phyloP scores from a whole-genome alignment of 2,113 vertebrate genomes.

The Macrotus californicus region DNA sequence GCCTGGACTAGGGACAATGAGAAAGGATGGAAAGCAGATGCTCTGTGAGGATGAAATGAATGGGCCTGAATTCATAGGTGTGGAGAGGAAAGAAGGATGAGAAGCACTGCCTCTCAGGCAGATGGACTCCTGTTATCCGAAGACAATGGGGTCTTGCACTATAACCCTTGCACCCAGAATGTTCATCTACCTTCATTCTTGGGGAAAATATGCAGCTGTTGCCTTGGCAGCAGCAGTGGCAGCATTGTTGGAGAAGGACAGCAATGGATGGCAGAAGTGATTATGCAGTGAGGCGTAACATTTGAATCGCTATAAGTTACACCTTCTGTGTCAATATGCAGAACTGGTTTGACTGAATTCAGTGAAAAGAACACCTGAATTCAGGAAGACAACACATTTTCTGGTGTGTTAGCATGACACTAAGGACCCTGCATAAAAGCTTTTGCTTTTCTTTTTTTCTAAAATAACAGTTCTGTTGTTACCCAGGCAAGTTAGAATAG shows the following conservation, averaged over 20 bases:
- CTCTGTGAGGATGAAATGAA: neutral
- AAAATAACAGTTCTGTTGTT: neutral
- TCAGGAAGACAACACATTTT: slow-evolving; percentile 53
- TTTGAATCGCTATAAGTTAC: slow-evolving; percentile 21
- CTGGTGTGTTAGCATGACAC: slow-evolving; percentile 50
- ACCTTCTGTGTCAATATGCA: slow-evolving; percentile 55
- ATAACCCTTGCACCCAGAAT: accelerated
- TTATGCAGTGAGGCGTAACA: slow-evolving; percentile 45
- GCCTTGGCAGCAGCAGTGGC: neutral
- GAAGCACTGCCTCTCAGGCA: neutral
- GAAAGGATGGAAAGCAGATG: neutral
- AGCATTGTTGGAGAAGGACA: neutral
- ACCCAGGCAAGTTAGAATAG: neutral
- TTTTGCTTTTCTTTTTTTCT: neutral
- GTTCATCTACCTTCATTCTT: neutral
- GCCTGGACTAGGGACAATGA: neutral
- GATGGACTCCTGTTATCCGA: neutral
- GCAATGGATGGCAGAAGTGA: slow-evolving; percentile 25
- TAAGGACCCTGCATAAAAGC: slow-evolving; percentile 22
- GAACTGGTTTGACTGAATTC: slow-evolving; percentile 57
- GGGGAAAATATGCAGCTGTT: neutral
- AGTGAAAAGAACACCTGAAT: slow-evolving; percentile 60
- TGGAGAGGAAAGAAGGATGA: neutral
- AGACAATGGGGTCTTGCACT: neutral
- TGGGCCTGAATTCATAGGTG: neutral